These are phyloP conservation scores for Conus canariensis DNA, from an alignment of 2,888 invertebrate species.

Conservation along the genomic window DNA sequence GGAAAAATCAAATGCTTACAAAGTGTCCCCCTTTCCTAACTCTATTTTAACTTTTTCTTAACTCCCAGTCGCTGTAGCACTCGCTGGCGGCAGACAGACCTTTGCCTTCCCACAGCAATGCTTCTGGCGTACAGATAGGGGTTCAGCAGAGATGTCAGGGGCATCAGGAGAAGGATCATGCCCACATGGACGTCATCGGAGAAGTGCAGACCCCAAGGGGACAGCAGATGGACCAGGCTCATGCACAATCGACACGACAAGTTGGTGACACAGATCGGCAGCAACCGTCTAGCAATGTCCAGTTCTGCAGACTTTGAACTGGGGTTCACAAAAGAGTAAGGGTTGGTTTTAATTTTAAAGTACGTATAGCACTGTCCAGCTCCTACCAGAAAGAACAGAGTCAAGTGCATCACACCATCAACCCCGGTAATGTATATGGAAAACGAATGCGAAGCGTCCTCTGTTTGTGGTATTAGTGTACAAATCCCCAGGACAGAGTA, in stretches of 20 bases:
- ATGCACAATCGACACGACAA: background rate
- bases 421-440: background rate
- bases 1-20: no score
- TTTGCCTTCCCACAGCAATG: background rate
- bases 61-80: background rate
- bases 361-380: background rate
- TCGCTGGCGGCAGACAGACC: background rate
- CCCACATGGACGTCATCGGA: background rate
- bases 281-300: background rate
- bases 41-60: background rate
- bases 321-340: background rate
- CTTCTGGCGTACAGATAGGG: background rate
- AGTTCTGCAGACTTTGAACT: background rate
- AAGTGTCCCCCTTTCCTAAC: no score
- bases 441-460: background rate
- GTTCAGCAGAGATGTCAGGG: background rate
- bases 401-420: background rate
- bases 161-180: background rate
- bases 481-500: background rate
- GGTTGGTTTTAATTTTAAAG: constrained; percentile 5
- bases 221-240: background rate
- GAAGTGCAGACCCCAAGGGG: background rate
- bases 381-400: background rate
- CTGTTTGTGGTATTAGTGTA: background rate
- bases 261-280: constrained; percentile 2